Evolutionary conservation across 2,888 invertebrate genomes (phyloP).

Genomic region (Tenthredo amoena): DNA sequence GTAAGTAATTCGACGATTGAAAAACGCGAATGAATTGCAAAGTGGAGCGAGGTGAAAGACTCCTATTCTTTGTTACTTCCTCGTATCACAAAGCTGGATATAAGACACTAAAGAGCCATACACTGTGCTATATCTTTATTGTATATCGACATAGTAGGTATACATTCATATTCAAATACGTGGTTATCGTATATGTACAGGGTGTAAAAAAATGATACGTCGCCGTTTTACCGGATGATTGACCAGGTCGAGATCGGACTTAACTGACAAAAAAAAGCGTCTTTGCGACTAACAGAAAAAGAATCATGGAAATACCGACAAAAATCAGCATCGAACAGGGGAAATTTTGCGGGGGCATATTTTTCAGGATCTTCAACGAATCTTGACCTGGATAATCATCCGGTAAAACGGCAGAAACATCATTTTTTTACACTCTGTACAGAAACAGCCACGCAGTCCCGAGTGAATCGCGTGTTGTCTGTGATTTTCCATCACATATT

Average conservation of each 20-base stretch:
- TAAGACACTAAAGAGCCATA: not conserved
- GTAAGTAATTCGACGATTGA: not conserved
- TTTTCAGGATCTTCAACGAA: too few species aligned
- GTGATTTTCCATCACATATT: constrained; percentile 7
- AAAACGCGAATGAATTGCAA: not conserved
- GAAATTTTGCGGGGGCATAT: too few species aligned
- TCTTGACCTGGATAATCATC: too few species aligned
- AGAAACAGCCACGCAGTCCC: not conserved
- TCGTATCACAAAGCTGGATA: not conserved
- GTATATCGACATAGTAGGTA: not conserved
- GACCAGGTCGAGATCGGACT: too few species aligned
- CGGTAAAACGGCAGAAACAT: too few species aligned
- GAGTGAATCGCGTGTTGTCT: constrained; percentile 6
- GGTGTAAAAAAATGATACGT: too few species aligned
- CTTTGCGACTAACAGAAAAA: too few species aligned
- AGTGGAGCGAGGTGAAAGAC: not conserved
- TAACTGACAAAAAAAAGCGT: too few species aligned
- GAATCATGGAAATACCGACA: too few species aligned
- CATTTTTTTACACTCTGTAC: not conserved
- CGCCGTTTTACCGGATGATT: too few species aligned
- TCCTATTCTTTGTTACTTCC: not conserved
- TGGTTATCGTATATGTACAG: not conserved
- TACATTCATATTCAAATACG: constrained; percentile 7
- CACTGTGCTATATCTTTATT: not conserved
- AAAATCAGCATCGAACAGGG: too few species aligned